A percentile compares a stretch with the other conserved stretches of the same genome.
Evolutionary conservation across 2,797 vertebrate genomes (phyloP).

Genomic region (Mormyrops boulengeri): DNA sequence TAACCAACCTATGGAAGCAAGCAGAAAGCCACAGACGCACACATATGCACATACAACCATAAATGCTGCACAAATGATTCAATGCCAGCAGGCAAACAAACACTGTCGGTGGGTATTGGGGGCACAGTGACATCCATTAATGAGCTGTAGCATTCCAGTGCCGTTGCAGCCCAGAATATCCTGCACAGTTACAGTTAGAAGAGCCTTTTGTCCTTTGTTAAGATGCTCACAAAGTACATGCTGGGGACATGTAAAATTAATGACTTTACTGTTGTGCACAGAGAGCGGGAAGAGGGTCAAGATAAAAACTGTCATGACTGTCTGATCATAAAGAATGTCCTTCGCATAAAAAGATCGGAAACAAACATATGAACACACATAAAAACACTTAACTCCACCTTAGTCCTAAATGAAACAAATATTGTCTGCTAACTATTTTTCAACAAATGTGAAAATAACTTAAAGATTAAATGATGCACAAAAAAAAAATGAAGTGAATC

Average conservation of each 20-base stretch:
- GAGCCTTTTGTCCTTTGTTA: conserved; percentile 8
- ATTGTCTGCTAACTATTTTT: not conserved
- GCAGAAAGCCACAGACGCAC: not conserved
- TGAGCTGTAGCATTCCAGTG: not conserved
- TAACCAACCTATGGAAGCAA: not conserved
- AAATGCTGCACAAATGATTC: not conserved
- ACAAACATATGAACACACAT: not conserved
- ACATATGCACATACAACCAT: not conserved
- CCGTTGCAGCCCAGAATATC: not conserved
- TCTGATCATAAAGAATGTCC: not conserved
- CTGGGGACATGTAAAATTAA: conserved; percentile 13
- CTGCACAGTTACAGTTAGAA: not conserved
- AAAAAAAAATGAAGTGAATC: not conserved
- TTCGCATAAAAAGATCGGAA: not conserved
- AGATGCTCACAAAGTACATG: not conserved
- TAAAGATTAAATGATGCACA: not conserved
- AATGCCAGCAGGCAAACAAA: not conserved
- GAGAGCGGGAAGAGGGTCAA: not conserved
- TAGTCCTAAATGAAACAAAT: not conserved
- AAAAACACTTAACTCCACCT: not conserved
- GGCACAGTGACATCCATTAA: conserved; percentile 7
- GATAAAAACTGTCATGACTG: not conserved
- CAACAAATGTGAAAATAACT: not conserved
- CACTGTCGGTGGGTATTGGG: not conserved
- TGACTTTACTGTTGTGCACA: not conserved